Conservation (phyloP, 2,113 vertebrate genomes). For the Ascaphus truei region DNA sequence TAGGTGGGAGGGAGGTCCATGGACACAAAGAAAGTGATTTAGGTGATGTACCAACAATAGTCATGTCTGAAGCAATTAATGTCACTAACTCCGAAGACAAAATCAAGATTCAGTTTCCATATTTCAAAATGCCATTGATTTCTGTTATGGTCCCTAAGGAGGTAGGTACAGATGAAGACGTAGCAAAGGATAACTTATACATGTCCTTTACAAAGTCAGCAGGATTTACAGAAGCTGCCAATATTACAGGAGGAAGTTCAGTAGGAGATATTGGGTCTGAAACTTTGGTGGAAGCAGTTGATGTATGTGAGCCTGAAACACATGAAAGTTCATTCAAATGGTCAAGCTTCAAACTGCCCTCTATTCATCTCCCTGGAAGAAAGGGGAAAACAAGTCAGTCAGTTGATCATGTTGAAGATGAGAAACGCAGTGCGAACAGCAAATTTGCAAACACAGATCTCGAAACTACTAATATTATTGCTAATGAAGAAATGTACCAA, state of each 20-base stretch:
- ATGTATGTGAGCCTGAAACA: conserved; percentile 37
- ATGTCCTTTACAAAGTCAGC: fast-evolving
- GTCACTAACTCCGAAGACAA: not conserved
- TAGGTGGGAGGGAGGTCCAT: too few species aligned
- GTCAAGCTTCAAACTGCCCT: conserved; percentile 52
- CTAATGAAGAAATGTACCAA: too few species aligned
- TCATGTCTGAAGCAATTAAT: not conserved
- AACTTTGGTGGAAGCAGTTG: too few species aligned
- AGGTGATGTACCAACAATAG: not conserved
- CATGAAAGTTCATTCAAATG: conserved; percentile 51
- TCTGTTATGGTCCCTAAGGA: not conserved
- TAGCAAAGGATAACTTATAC: not conserved
- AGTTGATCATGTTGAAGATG: too few species aligned
- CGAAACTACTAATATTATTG: too few species aligned
- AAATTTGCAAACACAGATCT: too few species aligned
- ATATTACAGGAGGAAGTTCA: too few species aligned
- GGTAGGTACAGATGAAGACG: not conserved
- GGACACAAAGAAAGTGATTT: not conserved
- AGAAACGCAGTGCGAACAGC: too few species aligned
- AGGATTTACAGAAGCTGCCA: too few species aligned
- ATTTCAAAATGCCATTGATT: conserved; percentile 29
- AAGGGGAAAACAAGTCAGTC: conserved; percentile 25
- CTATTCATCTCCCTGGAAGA: conserved; percentile 34
- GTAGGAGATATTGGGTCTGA: too few species aligned
- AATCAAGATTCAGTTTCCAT: conserved; percentile 5